Conservation (phyloP, 2,888 invertebrate genomes). For the Caenorhabditis sp. region DNA sequence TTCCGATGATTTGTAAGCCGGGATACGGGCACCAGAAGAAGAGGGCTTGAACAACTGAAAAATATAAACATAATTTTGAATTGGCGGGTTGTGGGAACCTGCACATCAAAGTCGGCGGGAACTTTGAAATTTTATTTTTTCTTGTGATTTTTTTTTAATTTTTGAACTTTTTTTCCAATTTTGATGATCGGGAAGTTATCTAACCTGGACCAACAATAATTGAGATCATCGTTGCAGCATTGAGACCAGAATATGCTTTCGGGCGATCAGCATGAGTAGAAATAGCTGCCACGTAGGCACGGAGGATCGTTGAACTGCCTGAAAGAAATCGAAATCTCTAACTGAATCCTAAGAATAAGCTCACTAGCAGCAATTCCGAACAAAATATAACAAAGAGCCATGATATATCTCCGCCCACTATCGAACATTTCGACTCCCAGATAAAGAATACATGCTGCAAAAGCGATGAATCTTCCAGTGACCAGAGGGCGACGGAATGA, state of each 20-base stretch:
- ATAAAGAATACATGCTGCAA: constrained; percentile 69
- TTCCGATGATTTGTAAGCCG: constrained; percentile 61
- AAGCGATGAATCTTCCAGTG: constrained; percentile 66
- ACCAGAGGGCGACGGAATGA: constrained; percentile 64
- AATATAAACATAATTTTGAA: background rate
- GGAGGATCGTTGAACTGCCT: constrained; percentile 66
- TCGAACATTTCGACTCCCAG: constrained; percentile 69
- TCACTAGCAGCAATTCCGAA: constrained; percentile 66
- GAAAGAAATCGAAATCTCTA: constrained; percentile 20
- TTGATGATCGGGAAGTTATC: no score
- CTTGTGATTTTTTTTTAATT: background rate
- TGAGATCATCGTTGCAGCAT: constrained; percentile 66
- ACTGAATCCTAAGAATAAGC: background rate
- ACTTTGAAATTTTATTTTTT: no score
- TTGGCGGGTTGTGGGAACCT: background rate
- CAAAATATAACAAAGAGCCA: constrained; percentile 68
- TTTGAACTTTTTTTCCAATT: background rate
- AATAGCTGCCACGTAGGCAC: constrained; percentile 71
- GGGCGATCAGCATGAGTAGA: constrained; percentile 62
- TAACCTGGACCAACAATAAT: constrained; percentile 72
- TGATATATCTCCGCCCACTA: constrained; percentile 66
- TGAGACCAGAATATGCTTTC: constrained; percentile 66
- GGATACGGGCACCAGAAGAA: constrained; percentile 68
- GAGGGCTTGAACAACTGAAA: constrained; percentile 71
- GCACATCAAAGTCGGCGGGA: background rate